Conservation (phyloP, 2,888 invertebrate genomes). For the Neoaliturus tenellus region DNA sequence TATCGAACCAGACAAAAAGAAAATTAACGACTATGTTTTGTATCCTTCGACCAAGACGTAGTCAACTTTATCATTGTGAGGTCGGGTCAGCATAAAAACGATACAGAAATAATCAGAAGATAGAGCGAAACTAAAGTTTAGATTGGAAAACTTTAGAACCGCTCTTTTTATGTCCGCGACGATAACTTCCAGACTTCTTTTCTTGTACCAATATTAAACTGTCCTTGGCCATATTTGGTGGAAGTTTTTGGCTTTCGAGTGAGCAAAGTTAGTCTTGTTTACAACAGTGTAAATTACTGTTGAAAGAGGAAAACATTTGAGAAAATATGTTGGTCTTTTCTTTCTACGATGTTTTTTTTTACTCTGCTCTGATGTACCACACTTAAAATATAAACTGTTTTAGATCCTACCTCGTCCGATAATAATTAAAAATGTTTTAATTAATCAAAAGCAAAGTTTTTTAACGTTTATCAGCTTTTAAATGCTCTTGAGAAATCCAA, state of each 20-base stretch:
- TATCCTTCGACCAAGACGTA: too few relatives aligned
- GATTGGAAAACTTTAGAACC: slow-evolving; percentile 14
- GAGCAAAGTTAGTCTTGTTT: not conserved
- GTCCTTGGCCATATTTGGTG: slow-evolving; percentile 5
- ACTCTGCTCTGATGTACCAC: too few relatives aligned
- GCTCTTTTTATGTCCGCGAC: not conserved
- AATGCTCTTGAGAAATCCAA: too few relatives aligned
- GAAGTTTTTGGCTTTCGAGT: not conserved
- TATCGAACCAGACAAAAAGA: too few relatives aligned
- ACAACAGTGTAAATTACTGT: not conserved
- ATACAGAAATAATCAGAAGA: not conserved
- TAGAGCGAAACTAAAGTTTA: not conserved
- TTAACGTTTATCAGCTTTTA: too few relatives aligned
- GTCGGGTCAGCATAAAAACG: not conserved
- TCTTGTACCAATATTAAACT: not conserved
- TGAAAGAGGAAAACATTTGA: not conserved
- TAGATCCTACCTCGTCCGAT: too few relatives aligned
- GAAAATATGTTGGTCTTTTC: not conserved
- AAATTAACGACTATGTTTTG: too few relatives aligned
- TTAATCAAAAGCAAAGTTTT: too few relatives aligned
- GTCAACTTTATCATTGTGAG: too few relatives aligned
- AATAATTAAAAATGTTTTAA: too few relatives aligned
- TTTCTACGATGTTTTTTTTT: too few relatives aligned
- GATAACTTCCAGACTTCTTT: not conserved
- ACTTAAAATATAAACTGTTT: too few relatives aligned